phyloP scores from a whole-genome alignment of 2,888 invertebrate species.

The Buathra laborator region DNA sequence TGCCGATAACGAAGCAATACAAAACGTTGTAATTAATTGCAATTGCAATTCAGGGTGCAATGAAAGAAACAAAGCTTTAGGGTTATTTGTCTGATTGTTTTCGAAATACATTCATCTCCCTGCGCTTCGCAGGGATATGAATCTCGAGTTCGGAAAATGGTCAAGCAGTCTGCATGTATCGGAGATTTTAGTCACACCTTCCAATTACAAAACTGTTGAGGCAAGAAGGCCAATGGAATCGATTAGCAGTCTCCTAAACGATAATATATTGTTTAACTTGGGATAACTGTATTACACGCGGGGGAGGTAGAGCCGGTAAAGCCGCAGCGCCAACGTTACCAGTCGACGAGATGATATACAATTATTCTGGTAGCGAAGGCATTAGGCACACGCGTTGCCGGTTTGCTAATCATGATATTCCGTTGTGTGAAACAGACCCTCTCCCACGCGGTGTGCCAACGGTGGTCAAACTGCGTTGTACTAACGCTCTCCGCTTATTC shows the following conservation, averaged over 20 bases:
- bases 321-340: constrained; percentile 17
- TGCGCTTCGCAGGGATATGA: no score
- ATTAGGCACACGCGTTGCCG: constrained; percentile 58
- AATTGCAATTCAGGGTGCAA: no score
- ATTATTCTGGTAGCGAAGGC: constrained; percentile 56
- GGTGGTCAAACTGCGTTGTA: constrained; percentile 35
- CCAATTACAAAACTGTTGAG: background rate
- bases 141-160: no score
- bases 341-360: constrained; percentile 44
- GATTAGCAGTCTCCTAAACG: constrained; percentile 33
- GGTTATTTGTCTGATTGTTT: no score
- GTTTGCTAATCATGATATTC: constrained; percentile 63
- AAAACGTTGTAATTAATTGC: no score
- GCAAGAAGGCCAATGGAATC: background rate
- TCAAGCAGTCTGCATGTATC: background rate
- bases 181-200: background rate
- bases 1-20: background rate
- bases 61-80: no score
- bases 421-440: constrained; percentile 35
- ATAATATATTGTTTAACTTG: constrained; percentile 15
- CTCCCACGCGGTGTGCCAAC: background rate
- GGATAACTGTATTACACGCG: constrained; percentile 12
- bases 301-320: background rate
- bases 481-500: constrained; percentile 59
- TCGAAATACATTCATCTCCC: no score